phyloP scores from a whole-genome alignment of 2,888 invertebrate species.

The Argyresthia goedartella region DNA sequence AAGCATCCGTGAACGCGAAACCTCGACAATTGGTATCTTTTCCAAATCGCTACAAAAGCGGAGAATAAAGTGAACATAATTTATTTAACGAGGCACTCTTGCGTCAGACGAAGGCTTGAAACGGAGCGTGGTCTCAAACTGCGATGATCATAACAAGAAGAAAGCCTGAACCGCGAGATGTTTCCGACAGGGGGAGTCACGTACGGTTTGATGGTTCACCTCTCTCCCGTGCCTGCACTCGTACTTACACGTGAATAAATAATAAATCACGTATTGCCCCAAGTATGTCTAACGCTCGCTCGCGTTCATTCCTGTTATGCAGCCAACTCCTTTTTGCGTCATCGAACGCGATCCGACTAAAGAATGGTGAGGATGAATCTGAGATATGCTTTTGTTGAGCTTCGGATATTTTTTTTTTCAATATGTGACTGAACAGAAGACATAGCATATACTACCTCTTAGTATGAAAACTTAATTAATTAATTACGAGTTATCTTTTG shows the following conservation, averaged over 20 bases:
- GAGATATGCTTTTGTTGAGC: too few relatives aligned
- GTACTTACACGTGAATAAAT: conserved; percentile 47
- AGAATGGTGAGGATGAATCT: too few relatives aligned
- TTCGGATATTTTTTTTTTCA: too few relatives aligned
- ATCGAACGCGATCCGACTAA: too few relatives aligned
- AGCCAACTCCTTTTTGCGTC: too few relatives aligned
- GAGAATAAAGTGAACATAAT: background rate
- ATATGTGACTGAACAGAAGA: too few relatives aligned
- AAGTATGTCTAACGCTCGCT: background rate
- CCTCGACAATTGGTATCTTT: background rate
- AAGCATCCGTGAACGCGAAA: background rate
- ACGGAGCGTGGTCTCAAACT: conserved; percentile 13
- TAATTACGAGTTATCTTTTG: too few relatives aligned
- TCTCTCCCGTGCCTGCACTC: conserved; percentile 33
- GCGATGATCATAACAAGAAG: conserved; percentile 32
- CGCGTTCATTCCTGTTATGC: background rate
- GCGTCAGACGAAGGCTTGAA: background rate
- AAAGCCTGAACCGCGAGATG: conserved; percentile 31
- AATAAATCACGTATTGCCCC: conserved; percentile 41
- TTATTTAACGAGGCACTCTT: conserved; percentile 7
- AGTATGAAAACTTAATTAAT: too few relatives aligned
- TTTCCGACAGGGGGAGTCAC: conserved; percentile 39
- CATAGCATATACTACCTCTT: too few relatives aligned
- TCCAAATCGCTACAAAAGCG: too few relatives aligned
- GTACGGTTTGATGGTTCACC: conserved; percentile 49